Evolutionary conservation across 2,113 vertebrate species (phyloP).

Genomic region (Trogon surrucura): DNA sequence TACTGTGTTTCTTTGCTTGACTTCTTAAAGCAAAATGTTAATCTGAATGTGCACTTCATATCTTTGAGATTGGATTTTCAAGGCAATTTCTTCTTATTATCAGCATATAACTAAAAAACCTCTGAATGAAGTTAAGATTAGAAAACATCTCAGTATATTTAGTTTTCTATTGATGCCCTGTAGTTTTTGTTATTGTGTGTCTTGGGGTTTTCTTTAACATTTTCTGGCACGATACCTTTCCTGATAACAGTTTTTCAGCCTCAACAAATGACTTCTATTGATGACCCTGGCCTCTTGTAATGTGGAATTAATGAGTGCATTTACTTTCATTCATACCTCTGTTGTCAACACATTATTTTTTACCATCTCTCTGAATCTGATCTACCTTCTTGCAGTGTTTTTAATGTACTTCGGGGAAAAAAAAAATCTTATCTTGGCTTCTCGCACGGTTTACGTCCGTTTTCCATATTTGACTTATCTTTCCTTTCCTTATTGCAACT

Average conservation of each 20-base stretch:
- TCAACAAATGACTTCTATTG: neutral
- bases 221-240: neutral
- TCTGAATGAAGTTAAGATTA: neutral
- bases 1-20: neutral
- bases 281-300: neutral
- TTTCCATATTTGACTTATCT: conserved; percentile 23
- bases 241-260: neutral
- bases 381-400: neutral
- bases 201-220: neutral
- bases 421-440: conserved; percentile 14
- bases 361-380: neutral
- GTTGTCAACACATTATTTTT: conserved; percentile 15
- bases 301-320: neutral
- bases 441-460: conserved; percentile 13
- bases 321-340: conserved; percentile 19
- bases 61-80: neutral
- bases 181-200: neutral
- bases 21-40: neutral
- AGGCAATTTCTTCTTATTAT: neutral
- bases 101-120: neutral
- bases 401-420: neutral
- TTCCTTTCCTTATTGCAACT: neutral
- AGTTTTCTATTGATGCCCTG: neutral
- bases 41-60: neutral
- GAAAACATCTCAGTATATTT: neutral